These are phyloP conservation scores for Lasioglossum malachurum DNA, from an alignment of 2,888 invertebrate genomes.

Conservation along the genomic window DNA sequence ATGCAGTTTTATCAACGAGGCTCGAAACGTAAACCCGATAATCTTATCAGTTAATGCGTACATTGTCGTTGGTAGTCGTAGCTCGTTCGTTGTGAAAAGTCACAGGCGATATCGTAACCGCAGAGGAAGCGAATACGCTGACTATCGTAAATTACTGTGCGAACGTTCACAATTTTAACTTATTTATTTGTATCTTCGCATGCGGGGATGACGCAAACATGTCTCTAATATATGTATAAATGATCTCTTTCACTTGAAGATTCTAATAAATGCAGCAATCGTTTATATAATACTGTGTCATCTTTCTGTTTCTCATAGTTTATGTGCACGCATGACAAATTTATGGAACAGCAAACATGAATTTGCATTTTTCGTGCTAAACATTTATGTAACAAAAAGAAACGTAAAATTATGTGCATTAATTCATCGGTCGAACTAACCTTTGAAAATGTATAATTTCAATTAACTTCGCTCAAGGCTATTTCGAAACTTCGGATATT, in stretches of 20 bases:
- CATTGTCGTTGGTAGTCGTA: constrained; percentile 45
- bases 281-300: not conserved
- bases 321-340: not conserved
- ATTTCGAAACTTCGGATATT: not conserved
- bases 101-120: constrained; percentile 17
- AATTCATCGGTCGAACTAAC: not conserved
- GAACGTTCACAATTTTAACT: constrained; percentile 20
- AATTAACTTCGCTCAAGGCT: not conserved
- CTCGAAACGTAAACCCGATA: constrained; percentile 55
- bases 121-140: constrained; percentile 25
- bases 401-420: not conserved
- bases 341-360: not conserved
- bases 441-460: not conserved
- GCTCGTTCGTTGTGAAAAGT: constrained; percentile 36
- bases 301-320: not conserved
- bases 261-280: not conserved
- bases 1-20: constrained; percentile 59
- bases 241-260: not conserved
- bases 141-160: constrained; percentile 32
- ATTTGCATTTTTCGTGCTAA: not conserved
- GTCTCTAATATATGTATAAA: not conserved
- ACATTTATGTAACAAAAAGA: not conserved
- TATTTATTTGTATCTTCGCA: constrained; percentile 22
- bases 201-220: not conserved
- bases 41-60: constrained; percentile 62